phyloP scores from a whole-genome alignment of 2,113 vertebrate genomes.

The Elephas maximus region DNA sequence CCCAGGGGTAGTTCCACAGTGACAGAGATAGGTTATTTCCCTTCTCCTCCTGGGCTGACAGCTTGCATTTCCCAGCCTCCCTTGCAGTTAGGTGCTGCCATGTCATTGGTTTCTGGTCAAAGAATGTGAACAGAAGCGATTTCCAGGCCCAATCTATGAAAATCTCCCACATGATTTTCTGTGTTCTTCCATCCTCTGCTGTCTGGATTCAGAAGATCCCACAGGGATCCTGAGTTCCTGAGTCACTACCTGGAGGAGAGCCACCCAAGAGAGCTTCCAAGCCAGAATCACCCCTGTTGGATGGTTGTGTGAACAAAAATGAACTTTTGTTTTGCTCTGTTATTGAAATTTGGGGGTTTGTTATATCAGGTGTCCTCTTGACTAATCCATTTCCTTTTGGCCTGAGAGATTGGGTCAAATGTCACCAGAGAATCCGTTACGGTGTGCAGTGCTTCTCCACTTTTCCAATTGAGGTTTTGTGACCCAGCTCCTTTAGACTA shows the following conservation, averaged over 20 bases:
- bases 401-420: neutral
- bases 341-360: neutral
- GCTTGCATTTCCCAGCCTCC: neutral
- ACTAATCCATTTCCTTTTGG: neutral
- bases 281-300: neutral
- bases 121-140: neutral
- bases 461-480: neutral
- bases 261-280: neutral
- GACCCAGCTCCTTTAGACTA: neutral
- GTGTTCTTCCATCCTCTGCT: neutral
- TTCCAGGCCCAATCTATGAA: neutral
- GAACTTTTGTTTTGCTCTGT: neutral
- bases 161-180: neutral
- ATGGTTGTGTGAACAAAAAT: neutral
- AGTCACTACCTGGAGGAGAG: neutral
- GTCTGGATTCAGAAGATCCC: neutral
- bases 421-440: neutral
- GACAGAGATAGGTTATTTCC: neutral
- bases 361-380: neutral
- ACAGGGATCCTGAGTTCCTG: neutral
- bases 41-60: neutral
- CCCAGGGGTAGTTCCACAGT: neutral
- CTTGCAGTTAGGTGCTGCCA: neutral
- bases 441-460: neutral
- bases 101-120: neutral